Evolutionary conservation across 2,797 vertebrate genomes (phyloP).

Genomic region (Chelon auratus): DNA sequence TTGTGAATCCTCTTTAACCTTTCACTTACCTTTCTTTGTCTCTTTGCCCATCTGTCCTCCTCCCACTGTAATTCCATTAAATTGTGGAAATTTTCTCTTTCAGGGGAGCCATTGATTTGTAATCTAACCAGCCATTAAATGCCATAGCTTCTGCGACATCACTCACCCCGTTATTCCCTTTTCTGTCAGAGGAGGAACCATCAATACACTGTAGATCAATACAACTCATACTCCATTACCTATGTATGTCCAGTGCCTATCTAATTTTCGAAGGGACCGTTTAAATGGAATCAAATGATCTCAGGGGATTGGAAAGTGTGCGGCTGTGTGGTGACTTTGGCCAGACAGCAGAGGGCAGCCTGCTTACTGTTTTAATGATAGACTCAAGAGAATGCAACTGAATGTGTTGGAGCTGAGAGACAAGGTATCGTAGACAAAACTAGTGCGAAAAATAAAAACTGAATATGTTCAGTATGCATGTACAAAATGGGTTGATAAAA

Average conservation of each 20-base stretch:
- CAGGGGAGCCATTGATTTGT: constrained; percentile 69
- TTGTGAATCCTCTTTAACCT: constrained; percentile 34
- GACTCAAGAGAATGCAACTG: background rate
- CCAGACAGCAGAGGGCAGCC: constrained; percentile 72
- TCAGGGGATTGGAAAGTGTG: background rate
- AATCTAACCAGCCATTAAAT: constrained; percentile 66
- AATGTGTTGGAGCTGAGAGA: background rate
- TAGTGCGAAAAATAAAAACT: background rate
- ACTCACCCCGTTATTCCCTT: constrained; percentile 51
- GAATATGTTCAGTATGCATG: background rate
- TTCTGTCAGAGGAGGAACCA: constrained; percentile 56
- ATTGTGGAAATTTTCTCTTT: constrained; percentile 38
- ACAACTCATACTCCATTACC: constrained; percentile 50
- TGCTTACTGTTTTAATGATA: constrained; percentile 31
- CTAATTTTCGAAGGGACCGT: constrained; percentile 50
- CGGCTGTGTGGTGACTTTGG: constrained; percentile 44
- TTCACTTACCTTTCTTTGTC: constrained; percentile 33
- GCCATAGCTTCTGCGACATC: constrained; percentile 52
- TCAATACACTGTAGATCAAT: constrained; percentile 64
- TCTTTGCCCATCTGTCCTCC: constrained; percentile 23
- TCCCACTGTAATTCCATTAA: constrained; percentile 58
- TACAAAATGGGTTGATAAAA: constrained; percentile 5
- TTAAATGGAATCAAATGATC: constrained; percentile 57
- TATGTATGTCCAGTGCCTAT: constrained; percentile 41
- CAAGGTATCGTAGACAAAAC: background rate